Evolutionary conservation across 92 coral and sea anemone species (phyloP).

Genomic region (Anthopleura xanthogrammica): DNA sequence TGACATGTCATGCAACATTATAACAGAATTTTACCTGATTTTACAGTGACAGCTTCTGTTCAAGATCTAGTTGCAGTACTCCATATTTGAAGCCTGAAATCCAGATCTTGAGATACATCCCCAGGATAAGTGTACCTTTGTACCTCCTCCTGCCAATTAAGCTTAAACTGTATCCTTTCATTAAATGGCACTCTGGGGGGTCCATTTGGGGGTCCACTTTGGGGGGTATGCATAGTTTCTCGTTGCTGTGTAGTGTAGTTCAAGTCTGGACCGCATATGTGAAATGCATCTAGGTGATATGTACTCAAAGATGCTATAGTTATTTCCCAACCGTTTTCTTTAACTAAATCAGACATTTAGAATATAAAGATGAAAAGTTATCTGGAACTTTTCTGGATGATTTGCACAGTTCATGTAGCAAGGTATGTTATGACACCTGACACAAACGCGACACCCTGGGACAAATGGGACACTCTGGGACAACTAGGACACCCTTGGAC

Average conservation of each 20-base stretch:
- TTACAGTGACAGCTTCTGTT: background rate
- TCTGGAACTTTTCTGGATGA: constrained; percentile 7
- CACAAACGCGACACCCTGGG: background rate
- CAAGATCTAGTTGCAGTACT: background rate
- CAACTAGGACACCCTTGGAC: no score
- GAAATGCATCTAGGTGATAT: no score
- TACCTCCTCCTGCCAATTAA: constrained; percentile 72
- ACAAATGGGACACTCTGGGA: background rate
- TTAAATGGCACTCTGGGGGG: no score
- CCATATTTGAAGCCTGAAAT: constrained; percentile 6
- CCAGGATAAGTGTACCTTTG: constrained; percentile 60
- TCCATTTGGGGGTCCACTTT: no score
- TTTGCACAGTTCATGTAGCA: background rate
- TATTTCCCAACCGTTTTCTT: background rate
- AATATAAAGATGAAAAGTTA: background rate
- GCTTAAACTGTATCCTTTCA: constrained; percentile 83
- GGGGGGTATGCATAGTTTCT: no score
- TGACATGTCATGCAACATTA: no score
- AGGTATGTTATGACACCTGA: background rate
- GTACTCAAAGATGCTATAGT: background rate
- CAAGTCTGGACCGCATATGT: no score
- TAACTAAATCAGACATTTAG: constrained; percentile 10
- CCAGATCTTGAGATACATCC: constrained; percentile 33
- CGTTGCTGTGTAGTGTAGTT: no score
- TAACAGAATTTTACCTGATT: no score